Evolutionary conservation across 1,140 invertebrate species (phyloP).

Genomic region (Drosophila pectinifera): DNA sequence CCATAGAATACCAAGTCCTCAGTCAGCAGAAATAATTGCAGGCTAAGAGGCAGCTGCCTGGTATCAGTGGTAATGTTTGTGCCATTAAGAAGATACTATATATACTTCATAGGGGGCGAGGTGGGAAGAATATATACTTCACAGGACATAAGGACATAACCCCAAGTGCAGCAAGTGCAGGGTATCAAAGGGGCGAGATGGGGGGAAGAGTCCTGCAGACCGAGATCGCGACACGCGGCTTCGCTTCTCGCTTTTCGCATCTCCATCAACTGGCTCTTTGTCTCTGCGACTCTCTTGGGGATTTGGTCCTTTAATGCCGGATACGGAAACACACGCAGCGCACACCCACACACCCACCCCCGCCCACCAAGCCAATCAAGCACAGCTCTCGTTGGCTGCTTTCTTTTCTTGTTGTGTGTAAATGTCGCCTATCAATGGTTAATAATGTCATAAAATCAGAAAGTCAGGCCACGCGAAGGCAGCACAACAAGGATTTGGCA

Average conservation of each 20-base stretch:
- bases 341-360: constrained; percentile 2
- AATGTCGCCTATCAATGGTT: constrained; percentile 70
- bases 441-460: constrained; percentile 69
- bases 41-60: background rate
- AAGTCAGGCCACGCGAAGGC: constrained; percentile 23
- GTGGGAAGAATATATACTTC: too few species aligned
- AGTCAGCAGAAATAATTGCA: constrained; percentile 18
- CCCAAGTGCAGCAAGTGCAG: background rate
- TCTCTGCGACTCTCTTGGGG: constrained; percentile 28
- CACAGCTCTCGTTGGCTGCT: constrained; percentile 4
- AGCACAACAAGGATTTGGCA: constrained; percentile 34
- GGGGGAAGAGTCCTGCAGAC: background rate
- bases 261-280: constrained; percentile 29
- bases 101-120: constrained; percentile 6
- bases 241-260: constrained; percentile 1
- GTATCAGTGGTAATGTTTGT: background rate
- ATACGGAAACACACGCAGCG: constrained; percentile 23
- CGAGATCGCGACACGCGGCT: constrained; percentile 11
- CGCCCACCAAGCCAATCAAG: constrained; percentile 44
- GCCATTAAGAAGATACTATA: background rate
- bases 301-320: constrained; percentile 36
- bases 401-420: constrained; percentile 16
- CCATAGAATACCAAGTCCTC: constrained; percentile 1
- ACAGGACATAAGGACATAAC: background rate
- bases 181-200: background rate